A percentile compares a stretch with the other conserved stretches of the same genome.
Evolutionary conservation across 2,797 vertebrate genomes (phyloP).

Genomic region (Malacoctenus gilli): DNA sequence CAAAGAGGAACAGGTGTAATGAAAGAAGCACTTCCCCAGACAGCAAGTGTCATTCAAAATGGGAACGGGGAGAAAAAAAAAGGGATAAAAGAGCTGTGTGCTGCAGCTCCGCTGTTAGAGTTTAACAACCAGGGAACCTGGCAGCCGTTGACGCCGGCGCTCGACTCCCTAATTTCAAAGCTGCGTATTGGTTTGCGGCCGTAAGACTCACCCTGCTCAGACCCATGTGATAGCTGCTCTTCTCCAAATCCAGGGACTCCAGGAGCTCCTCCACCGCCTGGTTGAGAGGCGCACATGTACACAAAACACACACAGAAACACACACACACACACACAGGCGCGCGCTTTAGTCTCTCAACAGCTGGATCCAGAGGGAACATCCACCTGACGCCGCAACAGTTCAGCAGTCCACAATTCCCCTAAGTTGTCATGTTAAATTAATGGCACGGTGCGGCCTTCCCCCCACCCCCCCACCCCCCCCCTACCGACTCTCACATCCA

Average conservation of each 20-base stretch:
- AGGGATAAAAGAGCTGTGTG: slow-evolving; percentile 3
- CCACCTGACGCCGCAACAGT: slow-evolving; percentile 39
- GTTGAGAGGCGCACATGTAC: slow-evolving; percentile 42
- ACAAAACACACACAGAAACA: slow-evolving; percentile 45
- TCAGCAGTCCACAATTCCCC: slow-evolving; percentile 44
- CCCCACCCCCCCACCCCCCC: slow-evolving; percentile 34
- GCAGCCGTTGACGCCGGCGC: slow-evolving; percentile 34
- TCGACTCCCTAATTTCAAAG: slow-evolving; percentile 43
- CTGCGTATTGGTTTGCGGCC: slow-evolving; percentile 34
- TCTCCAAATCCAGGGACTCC: slow-evolving; percentile 95
- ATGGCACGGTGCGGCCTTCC: slow-evolving; percentile 27
- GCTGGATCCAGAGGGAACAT: slow-evolving; percentile 48
- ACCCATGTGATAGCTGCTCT: slow-evolving; percentile 96
- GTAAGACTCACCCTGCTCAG: slow-evolving; percentile 91
- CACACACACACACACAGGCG: slow-evolving; percentile 20
- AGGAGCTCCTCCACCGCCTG: slow-evolving; percentile 97
- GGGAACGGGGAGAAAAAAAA: slow-evolving; percentile 19
- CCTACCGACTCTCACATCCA: slow-evolving; percentile 30
- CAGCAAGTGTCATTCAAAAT: slow-evolving; percentile 42
- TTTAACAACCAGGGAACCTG: slow-evolving; percentile 23
- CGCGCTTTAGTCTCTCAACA: slow-evolving; percentile 43
- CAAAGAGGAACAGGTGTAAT: slow-evolving; percentile 60
- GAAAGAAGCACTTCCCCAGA: slow-evolving; percentile 56
- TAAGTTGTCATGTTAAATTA: slow-evolving; percentile 44
- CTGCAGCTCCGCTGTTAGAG: slow-evolving; percentile 20